Conservation (phyloP, 2,888 invertebrate genomes). For the Osmoderma eremita region DNA sequence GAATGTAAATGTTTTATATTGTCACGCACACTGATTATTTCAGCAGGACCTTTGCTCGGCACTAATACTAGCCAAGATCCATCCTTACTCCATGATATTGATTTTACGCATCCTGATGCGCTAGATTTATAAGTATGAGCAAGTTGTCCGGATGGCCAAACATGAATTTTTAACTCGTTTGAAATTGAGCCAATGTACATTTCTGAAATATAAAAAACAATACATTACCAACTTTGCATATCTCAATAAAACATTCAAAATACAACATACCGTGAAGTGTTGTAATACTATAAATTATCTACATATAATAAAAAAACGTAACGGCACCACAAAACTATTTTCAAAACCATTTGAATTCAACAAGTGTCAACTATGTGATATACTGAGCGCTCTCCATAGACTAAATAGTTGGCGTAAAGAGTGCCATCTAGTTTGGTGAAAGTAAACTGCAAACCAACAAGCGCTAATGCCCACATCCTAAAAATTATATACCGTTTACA, state of each 20-base stretch:
- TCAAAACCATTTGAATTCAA: constrained; percentile 26
- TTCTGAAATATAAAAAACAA: constrained; percentile 11
- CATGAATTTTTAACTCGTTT: constrained; percentile 68
- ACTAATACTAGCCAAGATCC: constrained; percentile 60
- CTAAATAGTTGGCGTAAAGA: not conserved
- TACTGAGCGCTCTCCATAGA: not conserved
- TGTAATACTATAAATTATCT: not conserved
- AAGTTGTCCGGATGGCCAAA: constrained; percentile 67
- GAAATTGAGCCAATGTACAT: constrained; percentile 71
- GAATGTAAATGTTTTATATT: constrained; percentile 57
- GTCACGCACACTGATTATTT: constrained; percentile 59
- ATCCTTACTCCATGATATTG: constrained; percentile 61
- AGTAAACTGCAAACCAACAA: no score
- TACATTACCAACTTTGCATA: not conserved
- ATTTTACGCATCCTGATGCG: constrained; percentile 54
- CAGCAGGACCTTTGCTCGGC: constrained; percentile 57
- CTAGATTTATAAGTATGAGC: constrained; percentile 64
- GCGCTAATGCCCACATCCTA: no score
- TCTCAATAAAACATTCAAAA: not conserved
- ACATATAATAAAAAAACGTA: constrained; percentile 11
- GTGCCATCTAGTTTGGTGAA: no score
- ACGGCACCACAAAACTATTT: constrained; percentile 1
- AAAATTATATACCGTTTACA: no score
- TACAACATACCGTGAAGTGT: constrained; percentile 3
- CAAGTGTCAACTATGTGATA: constrained; percentile 14